A percentile compares a stretch with the other conserved stretches of the same genome.
phyloP scores from a whole-genome alignment of 1,140 invertebrate genomes.

The Drosophila seguyi region DNA sequence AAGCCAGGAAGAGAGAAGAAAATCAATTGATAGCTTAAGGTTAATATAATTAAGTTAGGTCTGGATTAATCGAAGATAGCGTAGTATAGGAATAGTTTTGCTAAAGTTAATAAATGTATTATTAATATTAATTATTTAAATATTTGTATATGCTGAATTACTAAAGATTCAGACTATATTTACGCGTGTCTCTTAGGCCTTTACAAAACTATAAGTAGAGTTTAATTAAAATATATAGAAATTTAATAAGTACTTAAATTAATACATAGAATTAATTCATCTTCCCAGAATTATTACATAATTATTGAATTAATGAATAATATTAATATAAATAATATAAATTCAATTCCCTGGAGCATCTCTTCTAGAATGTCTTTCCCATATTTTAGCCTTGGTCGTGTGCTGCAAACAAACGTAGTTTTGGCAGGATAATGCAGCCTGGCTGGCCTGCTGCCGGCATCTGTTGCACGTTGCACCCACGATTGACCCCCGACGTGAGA shows the following conservation, averaged over 20 bases:
- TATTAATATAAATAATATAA: not conserved
- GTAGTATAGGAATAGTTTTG: not conserved
- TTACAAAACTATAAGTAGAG: not conserved
- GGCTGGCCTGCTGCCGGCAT: constrained; percentile 51
- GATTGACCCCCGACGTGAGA: constrained; percentile 56
- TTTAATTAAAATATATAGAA: not conserved
- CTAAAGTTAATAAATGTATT: not conserved
- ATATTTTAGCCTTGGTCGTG: constrained; percentile 62
- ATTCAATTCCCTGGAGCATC: not conserved
- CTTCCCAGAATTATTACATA: too few relatives aligned
- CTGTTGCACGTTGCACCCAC: constrained; percentile 62
- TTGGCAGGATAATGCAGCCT: constrained; percentile 38
- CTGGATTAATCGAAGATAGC: not conserved
- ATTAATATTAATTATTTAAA: not conserved
- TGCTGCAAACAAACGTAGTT: constrained; percentile 44
- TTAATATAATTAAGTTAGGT: not conserved
- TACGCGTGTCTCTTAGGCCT: too few relatives aligned
- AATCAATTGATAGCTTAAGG: not conserved
- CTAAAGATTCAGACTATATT: not conserved
- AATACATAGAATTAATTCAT: too few relatives aligned
- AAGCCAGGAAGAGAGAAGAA: not conserved
- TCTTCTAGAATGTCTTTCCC: not conserved
- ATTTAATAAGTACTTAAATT: too few relatives aligned
- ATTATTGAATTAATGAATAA: too few relatives aligned
- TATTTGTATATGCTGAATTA: not conserved